phyloP scores from a whole-genome alignment of 2,113 vertebrate genomes.

The Nesogale talazaci region DNA sequence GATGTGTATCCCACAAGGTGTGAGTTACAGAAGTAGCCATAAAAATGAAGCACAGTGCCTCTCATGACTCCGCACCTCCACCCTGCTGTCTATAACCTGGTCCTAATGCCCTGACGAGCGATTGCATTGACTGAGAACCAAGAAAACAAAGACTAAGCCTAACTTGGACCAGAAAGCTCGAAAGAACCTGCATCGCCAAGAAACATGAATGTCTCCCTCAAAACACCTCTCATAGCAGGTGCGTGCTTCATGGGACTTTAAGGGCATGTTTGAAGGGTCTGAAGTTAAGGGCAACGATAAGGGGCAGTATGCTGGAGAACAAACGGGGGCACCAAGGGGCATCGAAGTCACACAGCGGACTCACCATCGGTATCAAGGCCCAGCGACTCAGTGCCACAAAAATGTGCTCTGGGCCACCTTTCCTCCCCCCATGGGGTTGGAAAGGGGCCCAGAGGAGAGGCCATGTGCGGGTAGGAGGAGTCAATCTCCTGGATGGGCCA shows the following conservation, averaged over 20 bases:
- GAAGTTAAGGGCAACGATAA: background rate
- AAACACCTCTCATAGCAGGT: background rate
- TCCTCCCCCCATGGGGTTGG: too few relatives aligned
- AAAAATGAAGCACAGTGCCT: background rate
- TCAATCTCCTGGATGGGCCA: background rate
- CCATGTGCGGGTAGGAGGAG: background rate
- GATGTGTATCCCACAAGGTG: too few relatives aligned
- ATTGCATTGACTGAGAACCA: background rate
- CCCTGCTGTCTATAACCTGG: background rate
- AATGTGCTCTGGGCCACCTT: too few relatives aligned
- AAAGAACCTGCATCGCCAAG: background rate
- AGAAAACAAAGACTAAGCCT: background rate
- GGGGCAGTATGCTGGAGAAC: background rate
- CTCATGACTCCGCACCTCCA: background rate
- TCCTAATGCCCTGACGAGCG: constrained; percentile 15
- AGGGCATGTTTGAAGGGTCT: background rate
- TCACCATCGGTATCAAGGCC: background rate
- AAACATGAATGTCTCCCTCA: background rate
- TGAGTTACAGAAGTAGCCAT: background rate
- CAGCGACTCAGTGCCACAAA: background rate
- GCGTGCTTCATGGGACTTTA: background rate
- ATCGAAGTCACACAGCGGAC: background rate
- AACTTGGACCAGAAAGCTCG: background rate
- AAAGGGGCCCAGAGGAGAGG: background rate
- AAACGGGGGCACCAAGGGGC: background rate